Base-by-base conservation (phyloP, 2,888 invertebrate species). In the Agriopis aurantiaria region DNA sequence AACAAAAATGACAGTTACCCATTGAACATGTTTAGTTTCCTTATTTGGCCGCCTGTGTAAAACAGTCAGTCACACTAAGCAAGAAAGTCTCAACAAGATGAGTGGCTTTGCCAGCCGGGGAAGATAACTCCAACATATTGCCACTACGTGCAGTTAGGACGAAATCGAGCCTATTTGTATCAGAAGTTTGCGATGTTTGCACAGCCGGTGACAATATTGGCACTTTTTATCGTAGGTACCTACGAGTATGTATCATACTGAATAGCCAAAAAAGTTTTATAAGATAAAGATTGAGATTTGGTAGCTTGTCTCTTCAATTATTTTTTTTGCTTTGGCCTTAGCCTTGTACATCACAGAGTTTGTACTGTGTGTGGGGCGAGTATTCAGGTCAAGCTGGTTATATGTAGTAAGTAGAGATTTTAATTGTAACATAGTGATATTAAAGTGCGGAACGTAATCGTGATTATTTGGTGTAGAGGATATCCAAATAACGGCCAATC, bases 111-210 rank as follows among this genome's bases (percentile, higher is more conserved):
- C 71, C 76, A 76, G 65, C 72, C 75, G 71, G 74, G 73, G 79
- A 76, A 71, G 77, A 80, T 80, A 82, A 79, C 78, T 77, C 78
- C 76, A 76, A 83, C 81, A 77, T 81, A 82, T 82, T 65, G 77
- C 67, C 62, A 52, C 53, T 76, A 78, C 79, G 80, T 79, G 79
- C 69, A 45, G 61, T 46, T 14, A 14, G 41, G 17, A 52, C 45
- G 48, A 68, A 17, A 63, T 67, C 65, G 63, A 8, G 65, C 57
- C 73, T 66, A 62, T 68, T 63, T 59, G 58, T 68, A 64, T 58
- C 55, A 56, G 17, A 41, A 62, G 49, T 65, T 60, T 41, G 33
- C 33, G 43, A 41, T 56, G 61, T 72, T 65, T 61, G 62, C 40
- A 14, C 56, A 67, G 14, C 23, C 40, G 52, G 17, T 43, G 14